Percentiles rank a stretch among this genome's conserved stretches.
These are phyloP conservation scores for Sympetrum striolatum DNA, from an alignment of 2,888 invertebrate species.

Conservation along the genomic window DNA sequence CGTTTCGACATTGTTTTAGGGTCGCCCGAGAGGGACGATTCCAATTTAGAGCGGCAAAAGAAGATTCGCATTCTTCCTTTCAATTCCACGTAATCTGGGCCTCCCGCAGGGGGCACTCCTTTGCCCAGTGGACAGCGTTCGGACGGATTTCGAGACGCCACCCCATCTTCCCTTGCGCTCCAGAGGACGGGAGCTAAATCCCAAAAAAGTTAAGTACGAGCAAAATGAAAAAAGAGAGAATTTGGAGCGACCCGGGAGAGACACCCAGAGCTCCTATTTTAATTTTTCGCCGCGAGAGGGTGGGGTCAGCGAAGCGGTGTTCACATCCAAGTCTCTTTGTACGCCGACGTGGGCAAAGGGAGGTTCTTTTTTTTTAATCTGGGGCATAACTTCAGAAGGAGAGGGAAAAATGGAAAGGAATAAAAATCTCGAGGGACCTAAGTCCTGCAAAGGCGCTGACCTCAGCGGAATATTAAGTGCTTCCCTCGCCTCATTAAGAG, in stretches of 20 bases:
- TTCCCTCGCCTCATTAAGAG: slow-evolving; percentile 14
- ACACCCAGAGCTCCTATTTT: not conserved
- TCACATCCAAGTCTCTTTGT: not conserved
- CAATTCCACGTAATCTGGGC: no score
- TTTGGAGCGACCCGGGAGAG: not conserved
- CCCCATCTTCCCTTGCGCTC: not conserved
- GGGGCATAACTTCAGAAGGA: not conserved
- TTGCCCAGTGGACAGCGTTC: slow-evolving; percentile 12
- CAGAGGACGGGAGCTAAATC: not conserved
- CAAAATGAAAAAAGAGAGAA: not conserved
- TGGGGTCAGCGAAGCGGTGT: not conserved
- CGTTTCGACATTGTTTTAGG: no score
- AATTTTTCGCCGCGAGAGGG: not conserved
- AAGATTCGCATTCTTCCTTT: no score
- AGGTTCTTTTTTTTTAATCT: slow-evolving; percentile 2
- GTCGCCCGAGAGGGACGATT: no score
- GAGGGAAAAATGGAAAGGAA: not conserved
- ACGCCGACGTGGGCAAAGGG: not conserved
- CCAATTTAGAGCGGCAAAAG: no score
- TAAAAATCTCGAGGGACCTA: not conserved
- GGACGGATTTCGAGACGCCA: not conserved
- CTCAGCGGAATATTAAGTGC: slow-evolving; percentile 39
- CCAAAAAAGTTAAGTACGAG: slow-evolving; percentile 5
- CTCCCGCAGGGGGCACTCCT: not conserved
- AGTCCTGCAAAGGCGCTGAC: slow-evolving; percentile 36